Conservation (phyloP, 37 sponge, comb jelly and placozoan species). For the Crambe crambe region DNA sequence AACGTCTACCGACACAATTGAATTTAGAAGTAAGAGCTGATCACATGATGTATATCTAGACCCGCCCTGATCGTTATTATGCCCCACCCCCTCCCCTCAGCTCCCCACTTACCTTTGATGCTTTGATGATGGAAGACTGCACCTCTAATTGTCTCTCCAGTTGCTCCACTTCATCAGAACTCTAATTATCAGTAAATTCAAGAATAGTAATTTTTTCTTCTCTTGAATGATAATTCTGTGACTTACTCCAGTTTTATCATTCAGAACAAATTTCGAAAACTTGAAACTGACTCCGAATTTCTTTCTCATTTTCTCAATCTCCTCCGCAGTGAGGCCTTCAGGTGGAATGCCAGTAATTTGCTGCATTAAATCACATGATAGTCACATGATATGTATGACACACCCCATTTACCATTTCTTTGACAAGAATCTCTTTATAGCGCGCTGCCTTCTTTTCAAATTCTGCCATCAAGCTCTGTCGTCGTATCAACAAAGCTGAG, state of each 20-base stretch:
- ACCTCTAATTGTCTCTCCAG: conserved; percentile 63
- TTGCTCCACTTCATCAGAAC: conserved; percentile 40
- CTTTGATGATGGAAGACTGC: conserved; percentile 54
- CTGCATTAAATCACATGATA: conserved; percentile 3
- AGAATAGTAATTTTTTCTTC: background rate
- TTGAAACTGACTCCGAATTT: conserved; percentile 73
- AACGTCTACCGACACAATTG: conserved; percentile 37
- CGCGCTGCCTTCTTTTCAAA: conserved; percentile 50
- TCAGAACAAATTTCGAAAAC: conserved; percentile 73
- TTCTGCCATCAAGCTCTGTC: conserved; percentile 37
- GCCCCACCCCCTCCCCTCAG: no score
- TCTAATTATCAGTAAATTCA: background rate
- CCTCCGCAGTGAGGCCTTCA: conserved; percentile 71
- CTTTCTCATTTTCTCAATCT: conserved; percentile 60
- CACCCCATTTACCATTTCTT: conserved; percentile 66
- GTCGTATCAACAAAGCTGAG: conserved; percentile 25
- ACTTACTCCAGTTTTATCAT: conserved; percentile 26
- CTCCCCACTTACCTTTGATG: conserved; percentile 10
- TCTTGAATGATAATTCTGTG: background rate
- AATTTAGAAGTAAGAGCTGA: background rate
- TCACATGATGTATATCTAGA: background rate
- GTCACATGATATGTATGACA: background rate
- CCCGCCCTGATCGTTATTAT: no score
- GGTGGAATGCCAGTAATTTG: conserved; percentile 79
- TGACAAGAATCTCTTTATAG: conserved; percentile 70